Percentiles rank a stretch among this genome's conserved stretches.
phyloP scores from a whole-genome alignment of 2,888 invertebrate species.

The Drosophila algonquin region DNA sequence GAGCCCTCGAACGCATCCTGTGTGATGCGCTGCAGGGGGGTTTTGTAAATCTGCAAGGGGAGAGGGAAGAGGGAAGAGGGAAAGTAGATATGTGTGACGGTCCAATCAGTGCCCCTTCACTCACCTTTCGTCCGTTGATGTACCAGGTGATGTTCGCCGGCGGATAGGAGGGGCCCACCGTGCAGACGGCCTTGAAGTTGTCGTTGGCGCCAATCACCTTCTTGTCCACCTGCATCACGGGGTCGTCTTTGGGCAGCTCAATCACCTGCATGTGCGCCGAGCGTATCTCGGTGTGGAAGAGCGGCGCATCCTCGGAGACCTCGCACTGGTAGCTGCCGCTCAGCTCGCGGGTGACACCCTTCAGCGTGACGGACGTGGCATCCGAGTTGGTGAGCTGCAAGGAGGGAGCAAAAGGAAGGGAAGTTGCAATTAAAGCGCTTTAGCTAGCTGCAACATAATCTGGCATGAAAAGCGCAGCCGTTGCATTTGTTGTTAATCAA shows the following conservation, averaged over 20 bases:
- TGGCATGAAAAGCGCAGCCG: constrained; percentile 24
- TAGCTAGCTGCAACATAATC: background rate
- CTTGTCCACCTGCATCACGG: constrained; percentile 85
- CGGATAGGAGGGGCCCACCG: constrained; percentile 86
- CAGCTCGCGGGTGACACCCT: constrained; percentile 85
- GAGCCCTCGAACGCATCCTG: constrained; percentile 83
- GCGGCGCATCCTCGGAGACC: constrained; percentile 86
- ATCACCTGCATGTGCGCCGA: constrained; percentile 86
- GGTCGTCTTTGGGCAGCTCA: constrained; percentile 85
- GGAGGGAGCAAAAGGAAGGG: background rate
- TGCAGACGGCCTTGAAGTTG: constrained; percentile 85
- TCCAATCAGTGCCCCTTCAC: constrained; percentile 34
- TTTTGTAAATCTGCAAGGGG: constrained; percentile 83
- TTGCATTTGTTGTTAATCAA: constrained; percentile 36
- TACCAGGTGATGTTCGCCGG: constrained; percentile 86
- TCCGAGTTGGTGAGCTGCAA: constrained; percentile 85
- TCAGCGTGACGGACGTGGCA: constrained; percentile 85
- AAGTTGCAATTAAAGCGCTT: constrained; percentile 5
- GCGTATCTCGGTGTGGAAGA: constrained; percentile 86
- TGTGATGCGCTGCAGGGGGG: constrained; percentile 83
- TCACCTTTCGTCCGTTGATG: constrained; percentile 85
- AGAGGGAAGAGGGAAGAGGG: too few species aligned
- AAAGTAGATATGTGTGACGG: constrained; percentile 1
- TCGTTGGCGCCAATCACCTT: constrained; percentile 85
- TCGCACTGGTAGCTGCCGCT: constrained; percentile 86